A percentile compares a stretch with the other conserved stretches of the same genome.
Evolutionary conservation across 2,888 invertebrate genomes (phyloP).

Genomic region (Corbicula japonica): DNA sequence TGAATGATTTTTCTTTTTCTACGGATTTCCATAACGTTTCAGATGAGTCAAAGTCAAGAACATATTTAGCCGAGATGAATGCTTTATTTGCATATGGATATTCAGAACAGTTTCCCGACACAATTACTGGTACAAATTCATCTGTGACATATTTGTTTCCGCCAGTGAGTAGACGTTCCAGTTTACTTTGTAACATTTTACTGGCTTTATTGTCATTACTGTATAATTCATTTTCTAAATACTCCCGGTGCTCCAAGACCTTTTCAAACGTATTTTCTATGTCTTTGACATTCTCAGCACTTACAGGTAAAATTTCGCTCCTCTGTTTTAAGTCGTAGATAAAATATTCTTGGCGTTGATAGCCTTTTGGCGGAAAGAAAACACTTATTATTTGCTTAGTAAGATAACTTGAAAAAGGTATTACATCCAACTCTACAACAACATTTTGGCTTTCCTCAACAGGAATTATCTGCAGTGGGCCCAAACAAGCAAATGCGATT

Average conservation of each 20-base stretch:
- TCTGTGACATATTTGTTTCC: constrained; percentile 46
- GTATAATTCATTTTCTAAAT: constrained; percentile 11
- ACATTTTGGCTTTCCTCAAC: constrained; percentile 1
- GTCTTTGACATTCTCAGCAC: neutral
- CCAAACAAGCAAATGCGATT: constrained; percentile 16
- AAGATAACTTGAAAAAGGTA: constrained; percentile 28
- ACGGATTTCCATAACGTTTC: constrained; percentile 10
- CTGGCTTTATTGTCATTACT: neutral
- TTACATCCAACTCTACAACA: constrained; percentile 41
- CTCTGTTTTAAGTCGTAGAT: neutral
- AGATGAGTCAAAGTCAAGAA: constrained; percentile 43
- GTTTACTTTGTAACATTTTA: neutral
- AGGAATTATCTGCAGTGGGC: constrained; percentile 26
- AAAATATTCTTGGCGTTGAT: constrained; percentile 10
- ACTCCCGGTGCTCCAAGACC: neutral
- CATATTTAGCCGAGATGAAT: constrained; percentile 23
- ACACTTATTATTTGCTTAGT: neutral
- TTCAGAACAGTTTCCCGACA: constrained; percentile 20
- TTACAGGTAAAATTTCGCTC: neutral
- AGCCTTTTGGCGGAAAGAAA: constrained; percentile 41
- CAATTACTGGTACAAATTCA: constrained; percentile 32
- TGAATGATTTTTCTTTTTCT: constrained; percentile 6
- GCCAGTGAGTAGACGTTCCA: constrained; percentile 8
- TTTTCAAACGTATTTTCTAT: neutral
- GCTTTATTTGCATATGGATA: constrained; percentile 11